Evolutionary conservation across 2,888 invertebrate genomes (phyloP).

Genomic region (Polia nebulosa): DNA sequence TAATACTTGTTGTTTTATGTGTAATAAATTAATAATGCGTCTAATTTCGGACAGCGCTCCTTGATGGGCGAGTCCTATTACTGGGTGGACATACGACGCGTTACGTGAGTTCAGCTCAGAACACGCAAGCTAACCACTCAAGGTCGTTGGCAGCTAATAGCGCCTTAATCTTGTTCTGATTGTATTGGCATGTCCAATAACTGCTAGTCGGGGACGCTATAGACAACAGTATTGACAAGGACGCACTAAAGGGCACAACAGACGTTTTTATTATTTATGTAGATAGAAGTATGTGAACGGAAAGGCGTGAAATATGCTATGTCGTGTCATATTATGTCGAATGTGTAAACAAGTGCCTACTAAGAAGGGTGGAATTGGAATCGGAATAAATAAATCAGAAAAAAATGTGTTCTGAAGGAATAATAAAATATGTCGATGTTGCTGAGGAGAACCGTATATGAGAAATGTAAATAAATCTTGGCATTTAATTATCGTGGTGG

Average conservation of each 20-base stretch:
- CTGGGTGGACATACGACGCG: too few relatives aligned
- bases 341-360: slow-evolving; percentile 4
- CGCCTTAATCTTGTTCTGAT: neutral
- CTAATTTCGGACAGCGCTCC: too few relatives aligned
- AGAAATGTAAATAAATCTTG: neutral
- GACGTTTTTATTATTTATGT: slow-evolving; percentile 13
- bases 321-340: slow-evolving; percentile 6
- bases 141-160: too few relatives aligned
- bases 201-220: neutral
- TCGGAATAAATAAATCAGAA: slow-evolving; percentile 15
- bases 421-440: slow-evolving; percentile 8
- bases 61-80: too few relatives aligned
- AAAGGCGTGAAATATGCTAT: slow-evolving; percentile 27
- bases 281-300: slow-evolving; percentile 13
- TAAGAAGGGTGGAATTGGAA: neutral
- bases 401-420: neutral
- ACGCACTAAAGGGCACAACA: neutral
- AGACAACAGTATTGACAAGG: slow-evolving; percentile 19
- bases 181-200: slow-evolving; percentile 14
- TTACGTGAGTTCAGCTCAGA: too few relatives aligned
- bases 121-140: too few relatives aligned
- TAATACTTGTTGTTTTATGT: too few relatives aligned
- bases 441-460: neutral
- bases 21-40: too few relatives aligned
- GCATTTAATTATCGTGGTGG: neutral